Evolutionary conservation across 2,113 vertebrate genomes (phyloP), one percentile per base, ranked within the genome.

Genomic region (Hippocampus guttulatus): DNA sequence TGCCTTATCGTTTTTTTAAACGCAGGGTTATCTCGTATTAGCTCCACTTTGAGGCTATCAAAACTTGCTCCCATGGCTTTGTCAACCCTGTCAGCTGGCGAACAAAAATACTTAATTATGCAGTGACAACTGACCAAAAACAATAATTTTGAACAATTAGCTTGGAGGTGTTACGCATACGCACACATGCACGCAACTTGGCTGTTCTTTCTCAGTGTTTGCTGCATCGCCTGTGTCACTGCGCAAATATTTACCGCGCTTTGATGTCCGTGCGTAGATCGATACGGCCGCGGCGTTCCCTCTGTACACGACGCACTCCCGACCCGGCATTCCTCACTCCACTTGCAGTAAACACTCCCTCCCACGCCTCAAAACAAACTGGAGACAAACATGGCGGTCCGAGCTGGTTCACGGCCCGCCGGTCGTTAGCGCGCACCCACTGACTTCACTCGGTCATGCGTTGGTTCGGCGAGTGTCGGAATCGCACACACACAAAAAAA

Each of bases 331-430:
- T 88, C 84, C 77, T 82, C 73, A 58, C 68, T 79, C 84, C 57
- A 81, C 76, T 40, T 30, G 81, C 67, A 84, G 82, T 89, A 91
- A 90, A 90, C 87, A 90, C 79, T 77, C 27, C 25, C 87, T 85
- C 86, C 87, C 74, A 67, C 84, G 67, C 78, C 81, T 79, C 71
- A 71, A 89, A 90, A 84, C 87, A 86, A 83, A 86, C 81, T 77
- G 73, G 71, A 72, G 86, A 81, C 79, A 84, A 84, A 88, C 84
- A 90, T 18, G 16, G 9, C 60, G 68, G 82, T 78, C 74, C 30
- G 58, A 72, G 82, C 81, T 51, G 80, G 67, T 60, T 55, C 84
- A 72, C 14, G 72, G 80, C 82, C 81, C 67, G 0, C 1, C 70
- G 85, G 85, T 87, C 87, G 80, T 79, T 83, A 75, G 73, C 86